Evolutionary conservation across 2,888 invertebrate genomes (phyloP).

Genomic region (Hirtodrosophila confusa): DNA sequence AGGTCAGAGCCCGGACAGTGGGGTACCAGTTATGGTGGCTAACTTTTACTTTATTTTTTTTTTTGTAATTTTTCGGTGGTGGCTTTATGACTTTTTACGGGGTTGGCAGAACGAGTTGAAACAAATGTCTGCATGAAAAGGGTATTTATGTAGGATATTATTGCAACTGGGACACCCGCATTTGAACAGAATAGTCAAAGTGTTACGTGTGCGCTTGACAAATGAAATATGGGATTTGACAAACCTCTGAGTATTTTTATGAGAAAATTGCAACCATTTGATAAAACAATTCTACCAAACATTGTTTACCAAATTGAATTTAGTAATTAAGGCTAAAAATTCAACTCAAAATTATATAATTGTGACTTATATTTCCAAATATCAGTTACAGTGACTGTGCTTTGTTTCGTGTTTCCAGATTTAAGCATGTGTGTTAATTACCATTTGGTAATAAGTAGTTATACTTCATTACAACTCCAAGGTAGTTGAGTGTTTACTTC

Average conservation of each 20-base stretch:
- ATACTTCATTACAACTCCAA: too few relatives aligned
- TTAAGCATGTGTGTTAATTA: too few relatives aligned
- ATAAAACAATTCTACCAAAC: background rate
- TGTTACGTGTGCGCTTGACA: conserved; percentile 35
- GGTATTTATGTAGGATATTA: conserved; percentile 49
- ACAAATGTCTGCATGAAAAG: conserved; percentile 55
- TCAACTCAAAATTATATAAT: too few relatives aligned
- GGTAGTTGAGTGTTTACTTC: too few relatives aligned
- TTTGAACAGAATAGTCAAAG: conserved; percentile 17
- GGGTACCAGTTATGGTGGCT: conserved; percentile 23
- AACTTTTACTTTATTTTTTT: conserved; percentile 4
- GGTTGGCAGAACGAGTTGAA: conserved; percentile 51
- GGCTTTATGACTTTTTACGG: conserved; percentile 65
- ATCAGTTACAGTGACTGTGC: too few relatives aligned
- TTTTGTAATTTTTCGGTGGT: conserved; percentile 52
- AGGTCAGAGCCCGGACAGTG: conserved; percentile 29
- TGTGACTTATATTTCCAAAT: too few relatives aligned
- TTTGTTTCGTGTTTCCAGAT: too few relatives aligned
- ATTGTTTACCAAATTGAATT: too few relatives aligned
- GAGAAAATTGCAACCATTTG: background rate
- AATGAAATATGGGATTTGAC: conserved; percentile 35
- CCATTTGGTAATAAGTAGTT: too few relatives aligned
- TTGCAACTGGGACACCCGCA: conserved; percentile 53
- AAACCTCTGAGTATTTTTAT: conserved; percentile 1
- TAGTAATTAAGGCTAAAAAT: too few relatives aligned